Evolutionary conservation across 2,888 invertebrate genomes (phyloP), one percentile per base, ranked within the genome.

Genomic region (Lissocephala sabroskyi): DNA sequence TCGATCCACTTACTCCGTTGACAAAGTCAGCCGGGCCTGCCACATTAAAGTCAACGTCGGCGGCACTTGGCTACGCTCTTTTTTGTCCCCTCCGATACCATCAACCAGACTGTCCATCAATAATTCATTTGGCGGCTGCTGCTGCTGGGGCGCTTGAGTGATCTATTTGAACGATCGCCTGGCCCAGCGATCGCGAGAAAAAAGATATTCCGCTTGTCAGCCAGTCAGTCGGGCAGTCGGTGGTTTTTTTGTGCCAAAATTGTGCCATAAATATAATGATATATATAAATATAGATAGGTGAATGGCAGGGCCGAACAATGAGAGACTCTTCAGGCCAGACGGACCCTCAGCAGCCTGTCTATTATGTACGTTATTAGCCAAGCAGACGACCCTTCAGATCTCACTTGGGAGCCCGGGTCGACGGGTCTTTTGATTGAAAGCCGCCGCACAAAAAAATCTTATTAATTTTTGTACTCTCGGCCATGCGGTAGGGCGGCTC

Each of bases 371-470:
- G 45, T 56, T 56, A 56, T 56, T 56, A 47, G 57, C 57, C 41
- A 32, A 9, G n/a, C 14, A 44, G 71, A 74, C 51, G 64, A 59
- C 67, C 67, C 71, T 74, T 68, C 67, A 74, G 57, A n/a, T n/a
- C n/a, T n/a, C n/a, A n/a, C n/a, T n/a, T n/a, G n/a, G n/a, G n/a
- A n/a, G n/a, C n/a, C n/a, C n/a, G n/a, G n/a, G 35, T 40, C 58
- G 71, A 60, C 75, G 74, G 67, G 23, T 23, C 23, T 23, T 67
- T 67, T 80, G 81, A 81, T 81, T 79, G 79, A 81, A 80, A 78
- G 71, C 78, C 66, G 79, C 81, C 80, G 74, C 74, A 62, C 75
- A 59, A 30, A 16, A 29, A 50, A 62, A 58, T 61, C 61, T 66
- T 74, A 77, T 77, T 79, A 74, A 80, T 77, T 13, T 16, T 7